Conservation (phyloP, 2,888 invertebrate species). For the Entomobrya multifasciata region DNA sequence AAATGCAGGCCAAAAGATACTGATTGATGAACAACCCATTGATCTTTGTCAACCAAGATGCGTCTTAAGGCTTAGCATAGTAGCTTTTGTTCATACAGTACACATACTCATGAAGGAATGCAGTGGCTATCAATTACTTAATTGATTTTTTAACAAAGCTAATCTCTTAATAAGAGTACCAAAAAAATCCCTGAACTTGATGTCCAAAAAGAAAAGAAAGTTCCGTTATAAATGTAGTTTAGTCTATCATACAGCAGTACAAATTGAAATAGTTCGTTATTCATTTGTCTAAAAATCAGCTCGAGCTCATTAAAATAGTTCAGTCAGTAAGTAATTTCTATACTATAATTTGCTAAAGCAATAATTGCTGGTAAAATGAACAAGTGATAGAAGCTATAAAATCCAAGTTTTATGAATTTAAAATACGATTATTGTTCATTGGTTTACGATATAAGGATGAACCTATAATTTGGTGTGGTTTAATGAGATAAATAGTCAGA, state of each 20-base stretch:
- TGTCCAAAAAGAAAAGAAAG: slow-evolving; percentile 9
- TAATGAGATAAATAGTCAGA: slow-evolving; percentile 44
- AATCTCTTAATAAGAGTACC: slow-evolving; percentile 2
- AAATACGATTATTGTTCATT: too few relatives aligned
- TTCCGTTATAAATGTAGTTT: neutral
- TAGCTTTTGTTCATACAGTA: neutral
- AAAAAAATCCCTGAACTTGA: slow-evolving; percentile 10
- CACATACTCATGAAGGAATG: neutral
- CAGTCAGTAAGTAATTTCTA: too few relatives aligned
- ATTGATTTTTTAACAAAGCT: slow-evolving; percentile 44
- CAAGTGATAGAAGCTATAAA: too few relatives aligned
- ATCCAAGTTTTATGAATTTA: too few relatives aligned
- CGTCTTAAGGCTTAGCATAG: neutral
- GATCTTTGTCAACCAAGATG: slow-evolving; percentile 29
- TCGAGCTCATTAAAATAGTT: slow-evolving; percentile 34
- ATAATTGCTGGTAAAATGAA: too few relatives aligned
- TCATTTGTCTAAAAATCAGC: too few relatives aligned
- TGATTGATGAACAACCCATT: slow-evolving; percentile 15
- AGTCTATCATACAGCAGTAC: neutral
- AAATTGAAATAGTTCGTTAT: slow-evolving; percentile 1
- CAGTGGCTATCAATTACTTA: slow-evolving; percentile 47
- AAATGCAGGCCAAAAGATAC: slow-evolving; percentile 9
- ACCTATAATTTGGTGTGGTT: too few relatives aligned
- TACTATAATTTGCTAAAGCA: too few relatives aligned
- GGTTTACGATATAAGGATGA: too few relatives aligned